Percentiles rank a stretch among this genome's conserved stretches.
Evolutionary conservation across 2,113 vertebrate species (phyloP).

Genomic region (Hypomesus transpacificus): DNA sequence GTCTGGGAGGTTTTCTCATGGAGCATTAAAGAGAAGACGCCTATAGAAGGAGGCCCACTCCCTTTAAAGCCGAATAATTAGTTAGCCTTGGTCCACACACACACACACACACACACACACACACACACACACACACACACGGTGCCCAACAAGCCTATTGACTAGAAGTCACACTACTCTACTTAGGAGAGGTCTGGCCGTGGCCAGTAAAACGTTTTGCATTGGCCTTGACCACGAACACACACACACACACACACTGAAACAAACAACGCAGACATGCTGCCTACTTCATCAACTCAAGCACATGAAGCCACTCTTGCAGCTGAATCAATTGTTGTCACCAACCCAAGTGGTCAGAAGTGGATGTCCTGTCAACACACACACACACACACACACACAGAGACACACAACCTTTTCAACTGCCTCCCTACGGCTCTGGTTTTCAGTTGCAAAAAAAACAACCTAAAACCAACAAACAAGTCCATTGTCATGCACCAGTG

Average conservation of each 20-base stretch:
- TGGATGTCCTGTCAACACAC: background rate
- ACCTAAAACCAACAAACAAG: conserved; percentile 16
- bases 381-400: background rate
- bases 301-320: background rate
- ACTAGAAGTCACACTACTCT: background rate
- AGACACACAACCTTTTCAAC: background rate
- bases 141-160: background rate
- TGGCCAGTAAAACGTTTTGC: background rate
- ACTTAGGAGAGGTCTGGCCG: background rate
- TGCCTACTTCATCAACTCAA: background rate
- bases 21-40: conserved; percentile 53
- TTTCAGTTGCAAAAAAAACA: background rate
- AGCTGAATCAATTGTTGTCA: background rate
- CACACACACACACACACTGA: conserved; percentile 6
- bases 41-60: conserved; percentile 48
- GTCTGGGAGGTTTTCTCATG: conserved; percentile 46
- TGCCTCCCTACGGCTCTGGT: background rate
- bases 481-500: background rate
- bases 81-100: background rate
- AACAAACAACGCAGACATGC: conserved; percentile 16
- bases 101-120: conserved; percentile 3
- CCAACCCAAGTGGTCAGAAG: conserved; percentile 6
- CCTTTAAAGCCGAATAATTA: conserved; percentile 50
- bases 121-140: conserved; percentile 6
- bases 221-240: background rate